Evolutionary conservation across 2,888 invertebrate genomes (phyloP).

Genomic region (Netelia virgata): DNA sequence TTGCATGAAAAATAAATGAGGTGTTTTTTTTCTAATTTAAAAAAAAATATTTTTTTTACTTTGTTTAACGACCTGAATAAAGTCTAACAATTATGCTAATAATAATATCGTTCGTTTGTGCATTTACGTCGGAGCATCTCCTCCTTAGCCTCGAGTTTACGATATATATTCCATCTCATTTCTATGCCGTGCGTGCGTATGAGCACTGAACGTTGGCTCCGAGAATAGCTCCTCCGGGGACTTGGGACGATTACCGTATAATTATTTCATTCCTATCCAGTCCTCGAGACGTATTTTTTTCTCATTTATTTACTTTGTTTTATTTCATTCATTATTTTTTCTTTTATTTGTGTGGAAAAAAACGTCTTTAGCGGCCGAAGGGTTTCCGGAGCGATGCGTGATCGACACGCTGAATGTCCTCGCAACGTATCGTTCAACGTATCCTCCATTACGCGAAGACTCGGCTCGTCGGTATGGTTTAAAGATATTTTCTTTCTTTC

Average conservation of each 20-base stretch:
- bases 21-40: no score
- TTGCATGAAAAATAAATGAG: no score
- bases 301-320: not conserved
- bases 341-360: not conserved
- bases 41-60: no score
- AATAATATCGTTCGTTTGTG: not conserved
- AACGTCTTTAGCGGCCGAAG: conserved; percentile 42
- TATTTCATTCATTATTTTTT: not conserved
- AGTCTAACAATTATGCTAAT: not conserved
- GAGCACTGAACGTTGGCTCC: conserved; percentile 12
- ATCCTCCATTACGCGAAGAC: not conserved
- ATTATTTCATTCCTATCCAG: conserved; percentile 39
- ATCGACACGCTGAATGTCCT: conserved; percentile 1
- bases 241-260: conserved; percentile 31
- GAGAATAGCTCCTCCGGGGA: conserved; percentile 26
- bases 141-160: not conserved
- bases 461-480: conserved; percentile 28
- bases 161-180: conserved; percentile 10
- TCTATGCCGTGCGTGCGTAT: conserved; percentile 32
- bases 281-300: conserved; percentile 5
- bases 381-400: conserved; percentile 50
- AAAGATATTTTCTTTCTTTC: conserved; percentile 12
- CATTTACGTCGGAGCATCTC: conserved; percentile 1
- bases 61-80: not conserved
- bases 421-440: not conserved